Base-by-base conservation (phyloP, 2,113 vertebrate genomes). In the Eulemur macaco region DNA sequence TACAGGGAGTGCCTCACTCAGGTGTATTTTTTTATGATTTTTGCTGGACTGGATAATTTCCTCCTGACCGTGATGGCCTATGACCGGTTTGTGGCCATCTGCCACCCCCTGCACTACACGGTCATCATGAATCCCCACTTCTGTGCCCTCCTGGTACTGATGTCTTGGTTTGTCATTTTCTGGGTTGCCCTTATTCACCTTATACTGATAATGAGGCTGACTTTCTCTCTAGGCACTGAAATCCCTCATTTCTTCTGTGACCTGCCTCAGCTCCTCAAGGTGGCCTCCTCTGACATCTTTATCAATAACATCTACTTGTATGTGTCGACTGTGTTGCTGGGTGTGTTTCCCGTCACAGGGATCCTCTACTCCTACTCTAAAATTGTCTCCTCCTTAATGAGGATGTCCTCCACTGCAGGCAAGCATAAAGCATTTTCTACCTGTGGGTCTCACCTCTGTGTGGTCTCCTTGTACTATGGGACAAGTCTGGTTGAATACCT, bases 191-290 rank as follows among this genome's bases (percentile, higher is more conserved):
- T 92, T 4, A 2, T 92, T 69, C 66, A 94, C 10, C 69, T 76
- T 25, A 37, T 89, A 2, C 74, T 97, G 50, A 10, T 91, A 29
- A 74, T 37, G 20, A 0, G 3, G 1, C 50, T 96, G 15, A 73
- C 89, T 4, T 96, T 92, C 58, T 94, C 34, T 31, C 15, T 1
- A 3, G 64, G 17, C 23, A 93, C 37, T 12, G 25, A 64, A 66
- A 77, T 31, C 3, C 71, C 80, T 8, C 95, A 95, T 27, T 96
- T 97, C 56, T 96, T 97, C 21, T 95, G 95, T 45, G 95, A 92
- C 27, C 50, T 95, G 37, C 8, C 80, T 73, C 68, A 92, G 31
- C 18, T 95, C 2, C 73, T 97, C 29, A 96, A 89, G 42, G 15
- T 82, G 17, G 91, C 97, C 60, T 76, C 56, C 6, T 93, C 71